Conservation (phyloP, 1,140 invertebrate genomes). For the Drosophila leontia region DNA sequence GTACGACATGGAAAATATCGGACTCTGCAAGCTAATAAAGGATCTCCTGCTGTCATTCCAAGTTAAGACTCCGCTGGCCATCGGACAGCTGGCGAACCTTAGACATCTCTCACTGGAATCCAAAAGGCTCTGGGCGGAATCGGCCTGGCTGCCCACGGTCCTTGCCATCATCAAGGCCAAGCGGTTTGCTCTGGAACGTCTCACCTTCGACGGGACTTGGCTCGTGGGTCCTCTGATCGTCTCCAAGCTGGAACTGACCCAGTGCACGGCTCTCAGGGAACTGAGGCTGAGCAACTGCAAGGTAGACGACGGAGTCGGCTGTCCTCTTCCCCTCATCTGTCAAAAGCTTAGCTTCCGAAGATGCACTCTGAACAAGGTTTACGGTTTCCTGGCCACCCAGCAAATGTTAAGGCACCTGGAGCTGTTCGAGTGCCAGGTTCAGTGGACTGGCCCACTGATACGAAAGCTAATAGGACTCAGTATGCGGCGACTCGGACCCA, state of each 20-base stretch:
- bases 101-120: constrained; percentile 43
- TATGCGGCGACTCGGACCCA: not conserved
- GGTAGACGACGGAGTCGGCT: constrained; percentile 1
- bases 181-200: constrained; percentile 17
- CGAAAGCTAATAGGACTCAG: not conserved
- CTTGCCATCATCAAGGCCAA: constrained; percentile 37
- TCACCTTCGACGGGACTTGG: constrained; percentile 54
- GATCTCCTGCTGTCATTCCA: constrained; percentile 40
- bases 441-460: not conserved
- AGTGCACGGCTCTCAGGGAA: constrained; percentile 45
- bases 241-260: constrained; percentile 21
- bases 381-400: not conserved
- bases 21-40: constrained; percentile 19
- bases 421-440: constrained; percentile 26
- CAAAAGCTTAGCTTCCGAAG: constrained; percentile 15
- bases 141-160: constrained; percentile 45
- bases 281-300: constrained; percentile 53
- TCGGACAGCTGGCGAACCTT: constrained; percentile 30
- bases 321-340: constrained; percentile 39
- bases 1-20: constrained; percentile 19
- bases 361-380: constrained; percentile 22
- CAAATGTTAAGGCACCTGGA: constrained; percentile 28
- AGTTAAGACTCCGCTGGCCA: constrained; percentile 3
- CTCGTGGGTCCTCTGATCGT: constrained; percentile 27
- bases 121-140: constrained; percentile 17